Percentiles rank a stretch among this genome's conserved stretches.
phyloP scores from a whole-genome alignment of 2,113 vertebrate species.

The Albula goreensis region DNA sequence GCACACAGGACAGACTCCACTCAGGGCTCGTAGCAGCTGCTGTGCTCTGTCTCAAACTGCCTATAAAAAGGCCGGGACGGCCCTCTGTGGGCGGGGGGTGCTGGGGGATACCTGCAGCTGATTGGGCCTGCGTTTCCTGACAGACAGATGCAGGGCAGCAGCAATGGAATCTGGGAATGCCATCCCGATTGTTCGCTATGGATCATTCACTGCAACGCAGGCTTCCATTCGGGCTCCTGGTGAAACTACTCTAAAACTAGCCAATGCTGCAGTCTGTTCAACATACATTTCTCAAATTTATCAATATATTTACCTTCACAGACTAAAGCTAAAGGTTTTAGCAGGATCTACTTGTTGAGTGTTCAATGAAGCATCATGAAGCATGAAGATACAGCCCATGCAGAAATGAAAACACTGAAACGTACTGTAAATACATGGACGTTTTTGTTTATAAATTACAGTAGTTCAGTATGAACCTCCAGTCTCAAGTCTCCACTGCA shows the following conservation, averaged over 20 bases:
- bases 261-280: too few species aligned
- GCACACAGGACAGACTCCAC: slow-evolving; percentile 29
- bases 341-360: not conserved
- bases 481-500: too few species aligned
- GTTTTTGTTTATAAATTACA: too few species aligned
- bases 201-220: not conserved
- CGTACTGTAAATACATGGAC: too few species aligned
- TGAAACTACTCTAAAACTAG: too few species aligned
- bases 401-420: too few species aligned
- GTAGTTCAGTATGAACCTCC: too few species aligned
- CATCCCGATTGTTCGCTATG: not conserved
- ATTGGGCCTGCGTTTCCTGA: not conserved
- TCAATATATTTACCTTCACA: too few species aligned
- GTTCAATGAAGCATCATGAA: not conserved
- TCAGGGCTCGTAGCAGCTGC: slow-evolving; percentile 44
- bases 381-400: not conserved
- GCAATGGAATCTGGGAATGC: not conserved
- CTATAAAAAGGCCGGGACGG: slow-evolving; percentile 55
- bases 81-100: not conserved
- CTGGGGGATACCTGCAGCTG: not conserved
- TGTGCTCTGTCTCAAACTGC: slow-evolving; percentile 48
- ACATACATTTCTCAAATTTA: too few species aligned
- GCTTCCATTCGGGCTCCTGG: too few species aligned
- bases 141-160: not conserved
- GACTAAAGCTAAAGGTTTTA: too few species aligned